Evolutionary conservation across 2,113 vertebrate species (phyloP).

Genomic region (Urocynchramus pylzowi): DNA sequence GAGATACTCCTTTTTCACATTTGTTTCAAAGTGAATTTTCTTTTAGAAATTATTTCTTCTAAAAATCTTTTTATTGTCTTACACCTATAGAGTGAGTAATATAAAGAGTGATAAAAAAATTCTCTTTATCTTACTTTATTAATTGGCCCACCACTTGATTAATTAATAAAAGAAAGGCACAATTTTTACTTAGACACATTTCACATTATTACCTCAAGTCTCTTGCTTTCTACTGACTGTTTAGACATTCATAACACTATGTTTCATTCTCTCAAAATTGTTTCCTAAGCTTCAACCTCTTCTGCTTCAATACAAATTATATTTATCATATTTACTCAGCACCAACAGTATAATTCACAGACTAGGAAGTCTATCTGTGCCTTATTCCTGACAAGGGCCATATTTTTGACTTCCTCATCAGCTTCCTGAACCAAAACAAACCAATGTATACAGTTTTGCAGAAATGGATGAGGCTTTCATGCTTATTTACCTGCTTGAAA

Average conservation of each 20-base stretch:
- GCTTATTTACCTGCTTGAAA: slow-evolving; percentile 50
- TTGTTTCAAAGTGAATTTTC: background rate
- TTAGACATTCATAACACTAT: background rate
- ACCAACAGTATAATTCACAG: background rate
- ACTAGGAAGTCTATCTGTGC: background rate
- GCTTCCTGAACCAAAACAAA: background rate
- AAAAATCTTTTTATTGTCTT: background rate
- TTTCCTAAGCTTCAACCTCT: background rate
- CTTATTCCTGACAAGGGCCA: background rate
- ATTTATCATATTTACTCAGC: background rate
- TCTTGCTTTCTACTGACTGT: background rate
- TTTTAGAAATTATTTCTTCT: background rate
- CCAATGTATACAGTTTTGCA: background rate
- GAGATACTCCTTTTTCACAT: background rate
- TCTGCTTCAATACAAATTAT: background rate
- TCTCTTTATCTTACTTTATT: background rate
- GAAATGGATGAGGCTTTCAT: background rate
- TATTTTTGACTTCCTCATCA: background rate
- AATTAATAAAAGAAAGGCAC: background rate
- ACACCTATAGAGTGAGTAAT: background rate
- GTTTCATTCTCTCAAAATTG: background rate
- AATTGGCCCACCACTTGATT: background rate
- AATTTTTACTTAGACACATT: background rate
- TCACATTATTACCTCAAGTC: background rate
- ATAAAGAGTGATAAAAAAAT: background rate